Base-by-base conservation (phyloP, 2,888 invertebrate genomes). In the Brachypterus glaber region DNA sequence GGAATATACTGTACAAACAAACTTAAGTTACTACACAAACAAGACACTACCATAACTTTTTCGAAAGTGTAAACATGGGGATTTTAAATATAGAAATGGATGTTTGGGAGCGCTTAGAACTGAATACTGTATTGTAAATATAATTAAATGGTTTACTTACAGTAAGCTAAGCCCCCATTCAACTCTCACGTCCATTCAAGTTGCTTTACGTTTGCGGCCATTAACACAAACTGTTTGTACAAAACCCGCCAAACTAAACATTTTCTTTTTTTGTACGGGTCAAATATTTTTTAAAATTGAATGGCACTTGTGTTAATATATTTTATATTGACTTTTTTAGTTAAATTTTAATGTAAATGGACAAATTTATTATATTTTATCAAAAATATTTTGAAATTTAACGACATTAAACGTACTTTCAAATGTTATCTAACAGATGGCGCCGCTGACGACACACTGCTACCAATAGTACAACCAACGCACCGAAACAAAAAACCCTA, bases 141-240 rank as follows among this genome's bases (percentile, higher is more conserved):
- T n/a, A n/a, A n/a, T n/a, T 16, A 25, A 34, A 13, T 24, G 31
- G 15, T 33, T 42, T 38, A 45, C 45, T 46, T 44, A 49, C 49
- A 41, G 33, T 45, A 41, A 37, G 47, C 45, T 44, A 50, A 54
- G 52, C 52, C 51, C 52, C 53, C 51, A 44, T 51, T 51, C 51
- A 53, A 46, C 50, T 49, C 44, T 50, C 48, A 55, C 53, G 52
- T 55, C 55, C 58, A 56, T 60, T 47, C 53, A 51, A 51, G 50
- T 50, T 51, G 50, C 54, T 54, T 53, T 59, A 55, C 59, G 57
- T 57, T 58, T 62, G 58, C 62, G 59, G 62, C 62, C 62, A 63
- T 63, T 62, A 61, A 54, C 47, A 35, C 24, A n/a, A 29, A 35
- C 35, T 35, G 35, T 47, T 49, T 49, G 48, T 45, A 46, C 47